phyloP scores from a whole-genome alignment of 2,113 vertebrate species.

The Monarcha castaneiventris region DNA sequence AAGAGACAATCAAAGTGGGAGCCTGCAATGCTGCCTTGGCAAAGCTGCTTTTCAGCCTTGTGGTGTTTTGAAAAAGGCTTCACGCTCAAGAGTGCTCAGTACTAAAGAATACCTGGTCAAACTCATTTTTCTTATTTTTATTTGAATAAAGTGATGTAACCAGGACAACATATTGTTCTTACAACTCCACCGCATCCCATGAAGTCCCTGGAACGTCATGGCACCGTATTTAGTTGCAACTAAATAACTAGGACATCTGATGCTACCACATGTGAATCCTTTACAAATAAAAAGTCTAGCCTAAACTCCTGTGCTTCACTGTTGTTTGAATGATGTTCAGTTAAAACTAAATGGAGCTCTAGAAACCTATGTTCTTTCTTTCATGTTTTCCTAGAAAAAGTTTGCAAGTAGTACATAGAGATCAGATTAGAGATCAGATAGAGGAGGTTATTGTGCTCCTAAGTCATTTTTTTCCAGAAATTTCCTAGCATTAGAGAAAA shows the following conservation, averaged over 20 bases:
- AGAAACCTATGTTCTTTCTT: neutral
- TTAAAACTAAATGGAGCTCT: neutral
- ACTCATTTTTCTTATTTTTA: neutral
- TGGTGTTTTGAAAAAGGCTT: neutral
- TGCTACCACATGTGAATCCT: neutral
- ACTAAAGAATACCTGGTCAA: neutral
- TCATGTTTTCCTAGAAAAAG: neutral
- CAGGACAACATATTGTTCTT: neutral
- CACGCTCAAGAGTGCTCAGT: accelerated
- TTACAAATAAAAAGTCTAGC: neutral
- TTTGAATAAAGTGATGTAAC: neutral
- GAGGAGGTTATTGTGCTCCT: neutral
- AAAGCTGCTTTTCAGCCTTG: neutral
- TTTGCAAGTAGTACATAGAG: neutral
- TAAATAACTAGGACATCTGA: neutral
- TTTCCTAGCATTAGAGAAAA: neutral
- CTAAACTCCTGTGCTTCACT: neutral
- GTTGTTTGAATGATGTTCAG: neutral
- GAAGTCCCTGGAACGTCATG: neutral
- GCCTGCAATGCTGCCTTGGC: neutral
- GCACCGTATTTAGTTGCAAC: neutral
- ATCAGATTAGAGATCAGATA: neutral
- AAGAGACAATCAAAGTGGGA: neutral
- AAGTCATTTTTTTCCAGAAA: neutral
- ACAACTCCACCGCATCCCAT: neutral